Evolutionary conservation across 1,140 invertebrate genomes (phyloP).

Genomic region (Scaptodrosophila lebanonensis): DNA sequence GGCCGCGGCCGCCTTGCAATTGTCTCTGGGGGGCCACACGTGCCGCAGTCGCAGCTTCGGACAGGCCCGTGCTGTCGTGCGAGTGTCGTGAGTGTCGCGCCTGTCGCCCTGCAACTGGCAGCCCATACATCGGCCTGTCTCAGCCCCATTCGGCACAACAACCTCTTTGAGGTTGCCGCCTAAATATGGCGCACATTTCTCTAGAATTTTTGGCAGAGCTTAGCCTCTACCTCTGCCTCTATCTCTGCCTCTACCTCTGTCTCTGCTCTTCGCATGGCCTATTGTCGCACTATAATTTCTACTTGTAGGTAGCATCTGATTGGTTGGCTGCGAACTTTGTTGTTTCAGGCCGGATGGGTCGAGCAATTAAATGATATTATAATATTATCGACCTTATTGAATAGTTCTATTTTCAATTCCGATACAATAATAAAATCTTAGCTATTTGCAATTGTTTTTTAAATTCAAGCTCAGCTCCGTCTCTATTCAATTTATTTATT

Average conservation of each 20-base stretch:
- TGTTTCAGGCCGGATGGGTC: no score
- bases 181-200: slow-evolving; percentile 63
- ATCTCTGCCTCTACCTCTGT: slow-evolving; percentile 5
- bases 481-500: no score
- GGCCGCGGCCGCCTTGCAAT: slow-evolving; percentile 31
- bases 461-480: no score
- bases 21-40: slow-evolving; percentile 40
- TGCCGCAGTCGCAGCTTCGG: slow-evolving; percentile 6
- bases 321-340: no score
- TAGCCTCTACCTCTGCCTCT: slow-evolving; percentile 6
- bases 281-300: no score
- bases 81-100: slow-evolving; percentile 25
- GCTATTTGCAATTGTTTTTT: no score
- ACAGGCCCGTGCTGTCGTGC: not conserved
- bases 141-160: slow-evolving; percentile 25
- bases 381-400: no score
- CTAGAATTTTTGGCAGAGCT: slow-evolving; percentile 46
- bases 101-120: slow-evolving; percentile 25
- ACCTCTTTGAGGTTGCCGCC: slow-evolving; percentile 27
- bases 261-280: no score
- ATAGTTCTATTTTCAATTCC: no score
- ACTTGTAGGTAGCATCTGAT: no score
- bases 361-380: no score
- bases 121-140: slow-evolving; percentile 55
- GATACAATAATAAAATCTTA: no score